Evolutionary conservation across 2,888 invertebrate genomes (phyloP), one percentile per base, ranked within the genome.

Genomic region (Drosophila birchii): DNA sequence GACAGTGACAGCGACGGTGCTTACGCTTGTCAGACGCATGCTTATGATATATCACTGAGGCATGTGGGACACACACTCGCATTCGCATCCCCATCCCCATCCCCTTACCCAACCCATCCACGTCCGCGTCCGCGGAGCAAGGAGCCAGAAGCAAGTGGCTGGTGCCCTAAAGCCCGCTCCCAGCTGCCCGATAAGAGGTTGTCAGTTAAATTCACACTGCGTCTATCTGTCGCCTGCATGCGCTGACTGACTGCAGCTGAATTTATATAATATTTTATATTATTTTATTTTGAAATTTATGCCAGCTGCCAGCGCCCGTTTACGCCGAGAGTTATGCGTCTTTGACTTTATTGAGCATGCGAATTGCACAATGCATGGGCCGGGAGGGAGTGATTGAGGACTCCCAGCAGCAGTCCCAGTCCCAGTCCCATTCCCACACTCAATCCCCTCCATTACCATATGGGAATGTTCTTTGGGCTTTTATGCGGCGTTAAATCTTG

Each of bases 21-120:
- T 86, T 86, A 88, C 61, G 84, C 86, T 81, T 86, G 86, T 86
- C 86, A 86, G 76, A 78, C 78, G 83, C 88, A 86, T 72, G 73
- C 88, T 86, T 86, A 81, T 75, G 78, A 81, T 78, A 83, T 85
- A 79, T 85, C 86, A 85, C 78, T 78, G 73, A 63, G 61, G 44
- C 67, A 60, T 54, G 54, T 34, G 45, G 38, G 51, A 45, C 66
- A 70, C 51, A 73, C 75, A 41, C 59, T 59, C 54, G 47, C 58
- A 9, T 63, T 12, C 72, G 26, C 74, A 69, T 60, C 62, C 36
- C 9, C 74, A 64, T 57, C 62, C 51, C 20, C 74, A 69, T 60
- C 62, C 36, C 9, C 74, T 62, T 57, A 59, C 51, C 20, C 18
- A 36, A 11, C 47, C 26, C 45, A 26, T 34, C 8, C 51, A 20